Conservation (phyloP, 2,797 vertebrate species). For the Catharus ustulatus region DNA sequence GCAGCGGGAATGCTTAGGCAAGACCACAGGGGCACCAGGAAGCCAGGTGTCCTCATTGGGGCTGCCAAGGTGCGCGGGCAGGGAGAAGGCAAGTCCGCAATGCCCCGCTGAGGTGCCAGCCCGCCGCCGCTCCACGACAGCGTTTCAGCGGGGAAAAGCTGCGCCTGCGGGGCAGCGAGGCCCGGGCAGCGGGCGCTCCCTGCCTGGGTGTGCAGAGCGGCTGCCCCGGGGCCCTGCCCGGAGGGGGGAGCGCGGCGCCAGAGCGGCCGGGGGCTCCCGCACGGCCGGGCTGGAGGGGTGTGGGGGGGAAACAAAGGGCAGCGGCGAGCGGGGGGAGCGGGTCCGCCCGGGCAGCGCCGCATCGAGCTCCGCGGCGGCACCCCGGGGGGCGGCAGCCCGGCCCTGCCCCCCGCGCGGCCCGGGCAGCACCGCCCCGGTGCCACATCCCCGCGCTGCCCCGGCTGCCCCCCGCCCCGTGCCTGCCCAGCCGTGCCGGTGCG, state of each 20-base stretch:
- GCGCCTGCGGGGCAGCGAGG: neutral
- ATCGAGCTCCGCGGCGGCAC: neutral
- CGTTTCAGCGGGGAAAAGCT: neutral
- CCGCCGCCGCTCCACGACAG: rapidly evolving
- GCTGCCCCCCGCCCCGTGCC: slow-evolving; percentile 30
- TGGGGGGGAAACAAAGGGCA: neutral
- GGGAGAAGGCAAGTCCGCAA: neutral
- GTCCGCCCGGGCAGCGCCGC: neutral
- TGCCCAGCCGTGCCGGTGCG: slow-evolving; percentile 32
- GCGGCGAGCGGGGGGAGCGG: neutral
- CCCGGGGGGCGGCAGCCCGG: neutral
- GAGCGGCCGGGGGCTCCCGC: neutral
- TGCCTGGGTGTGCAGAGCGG: neutral
- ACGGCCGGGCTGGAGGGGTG: neutral
- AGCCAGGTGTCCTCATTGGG: neutral
- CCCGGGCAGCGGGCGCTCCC: neutral
- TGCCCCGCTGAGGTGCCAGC: neutral
- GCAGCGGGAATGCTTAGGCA: neutral
- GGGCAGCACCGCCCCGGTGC: slow-evolving; percentile 28
- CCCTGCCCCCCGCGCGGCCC: neutral
- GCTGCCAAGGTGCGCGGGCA: neutral
- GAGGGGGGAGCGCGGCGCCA: neutral
- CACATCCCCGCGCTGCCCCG: slow-evolving; percentile 5
- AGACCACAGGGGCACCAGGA: neutral
- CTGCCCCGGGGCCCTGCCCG: neutral